Conservation (phyloP, 1,140 invertebrate genomes). For the Zophobas morio region DNA sequence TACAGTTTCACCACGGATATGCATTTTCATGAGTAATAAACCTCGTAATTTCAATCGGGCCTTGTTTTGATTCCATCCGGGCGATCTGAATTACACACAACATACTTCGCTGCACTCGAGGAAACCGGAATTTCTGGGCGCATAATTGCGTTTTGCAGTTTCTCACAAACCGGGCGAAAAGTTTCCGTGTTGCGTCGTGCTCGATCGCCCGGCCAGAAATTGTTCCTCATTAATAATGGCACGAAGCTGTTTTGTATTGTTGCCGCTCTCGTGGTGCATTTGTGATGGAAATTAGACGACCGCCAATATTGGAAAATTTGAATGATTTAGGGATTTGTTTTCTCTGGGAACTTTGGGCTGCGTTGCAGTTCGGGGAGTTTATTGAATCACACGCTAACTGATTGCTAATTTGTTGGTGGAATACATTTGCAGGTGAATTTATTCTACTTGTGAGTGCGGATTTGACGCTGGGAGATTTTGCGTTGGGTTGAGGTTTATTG, state of each 20-base stretch:
- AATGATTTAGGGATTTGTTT: neutral
- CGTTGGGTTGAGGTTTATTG: too few relatives aligned
- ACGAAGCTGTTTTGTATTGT: neutral
- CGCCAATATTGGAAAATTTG: neutral
- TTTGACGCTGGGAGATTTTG: too few relatives aligned
- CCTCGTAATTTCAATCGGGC: conserved; percentile 1
- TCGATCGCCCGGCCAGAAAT: neutral
- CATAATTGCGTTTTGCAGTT: conserved; percentile 1
- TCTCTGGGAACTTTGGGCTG: neutral
- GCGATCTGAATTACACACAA: neutral
- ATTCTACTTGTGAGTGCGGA: too few relatives aligned
- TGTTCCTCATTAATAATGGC: neutral
- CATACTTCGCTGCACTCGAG: neutral
- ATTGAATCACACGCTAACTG: conserved; percentile 2
- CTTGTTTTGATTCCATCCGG: neutral
- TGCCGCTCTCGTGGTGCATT: neutral
- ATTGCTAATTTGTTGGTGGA: neutral
- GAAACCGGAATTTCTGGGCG: conserved; percentile 1
- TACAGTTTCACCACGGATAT: neutral
- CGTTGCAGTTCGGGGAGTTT: neutral
- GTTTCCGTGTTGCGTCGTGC: neutral
- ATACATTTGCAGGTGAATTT: neutral
- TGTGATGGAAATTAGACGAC: neutral
- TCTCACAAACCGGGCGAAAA: neutral
- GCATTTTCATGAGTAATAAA: conserved; percentile 11